These are phyloP conservation scores for Rhimphoctona megacephalus DNA, from an alignment of 2,888 invertebrate species.

Conservation along the genomic window DNA sequence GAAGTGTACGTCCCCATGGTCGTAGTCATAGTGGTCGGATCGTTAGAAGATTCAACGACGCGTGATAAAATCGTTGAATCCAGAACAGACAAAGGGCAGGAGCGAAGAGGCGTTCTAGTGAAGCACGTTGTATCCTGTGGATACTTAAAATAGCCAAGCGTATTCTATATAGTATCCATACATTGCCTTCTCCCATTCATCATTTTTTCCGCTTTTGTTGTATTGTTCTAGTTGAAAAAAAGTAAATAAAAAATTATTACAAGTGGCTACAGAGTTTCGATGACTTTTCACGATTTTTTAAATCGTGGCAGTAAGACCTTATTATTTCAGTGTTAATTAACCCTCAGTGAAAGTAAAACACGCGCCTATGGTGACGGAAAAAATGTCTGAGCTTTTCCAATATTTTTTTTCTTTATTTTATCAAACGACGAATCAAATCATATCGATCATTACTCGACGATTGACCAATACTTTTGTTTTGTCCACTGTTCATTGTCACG, in stretches of 20 bases:
- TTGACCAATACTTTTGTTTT: background rate
- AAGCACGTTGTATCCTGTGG: constrained; percentile 49
- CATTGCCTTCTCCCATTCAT: constrained; percentile 19
- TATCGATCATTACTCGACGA: constrained; percentile 1
- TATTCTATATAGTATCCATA: constrained; percentile 17
- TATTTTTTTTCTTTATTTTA: background rate
- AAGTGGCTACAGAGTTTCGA: background rate
- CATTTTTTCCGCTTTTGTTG: background rate
- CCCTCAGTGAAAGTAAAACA: background rate
- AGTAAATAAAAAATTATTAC: background rate
- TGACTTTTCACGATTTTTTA: background rate
- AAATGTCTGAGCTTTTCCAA: background rate
- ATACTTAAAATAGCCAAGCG: constrained; percentile 65
- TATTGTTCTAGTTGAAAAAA: constrained; percentile 8
- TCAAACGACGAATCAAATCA: constrained; percentile 1
- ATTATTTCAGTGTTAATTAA: background rate
- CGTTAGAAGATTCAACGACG: constrained; percentile 80
- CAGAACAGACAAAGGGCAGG: constrained; percentile 78
- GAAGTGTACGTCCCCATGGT: constrained; percentile 53
- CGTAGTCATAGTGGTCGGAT: constrained; percentile 73
- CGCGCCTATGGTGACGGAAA: background rate
- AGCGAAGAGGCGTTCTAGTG: constrained; percentile 53
- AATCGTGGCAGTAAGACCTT: background rate
- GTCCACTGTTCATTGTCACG: constrained; percentile 3
- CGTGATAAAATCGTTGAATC: constrained; percentile 81